Percentiles rank a stretch among this genome's conserved stretches.
phyloP scores from a whole-genome alignment of 1,140 invertebrate genomes.

The Drosophila pandora region DNA sequence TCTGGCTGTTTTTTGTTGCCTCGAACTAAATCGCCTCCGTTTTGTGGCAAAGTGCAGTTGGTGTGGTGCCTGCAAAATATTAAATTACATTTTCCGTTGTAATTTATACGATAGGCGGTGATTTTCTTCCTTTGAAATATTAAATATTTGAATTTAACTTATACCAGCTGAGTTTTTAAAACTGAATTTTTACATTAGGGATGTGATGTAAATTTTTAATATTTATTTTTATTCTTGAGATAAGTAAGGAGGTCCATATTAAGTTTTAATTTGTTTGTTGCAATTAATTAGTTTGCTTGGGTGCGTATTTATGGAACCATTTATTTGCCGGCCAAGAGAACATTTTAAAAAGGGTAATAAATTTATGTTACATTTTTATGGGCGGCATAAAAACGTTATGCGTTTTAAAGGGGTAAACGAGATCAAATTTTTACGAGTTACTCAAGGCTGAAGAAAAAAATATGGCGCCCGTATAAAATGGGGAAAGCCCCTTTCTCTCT shows the following conservation, averaged over 20 bases:
- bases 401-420: slow-evolving; percentile 28
- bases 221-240: neutral
- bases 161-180: neutral
- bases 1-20: slow-evolving; percentile 12
- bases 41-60: slow-evolving; percentile 34
- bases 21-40: slow-evolving; percentile 7
- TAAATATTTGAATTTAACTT: neutral
- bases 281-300: slow-evolving; percentile 30
- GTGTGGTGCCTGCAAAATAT: slow-evolving; percentile 49
- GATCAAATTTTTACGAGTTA: slow-evolving; percentile 51
- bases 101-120: neutral
- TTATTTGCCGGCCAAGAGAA: slow-evolving; percentile 18
- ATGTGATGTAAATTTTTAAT: neutral
- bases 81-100: slow-evolving; percentile 55
- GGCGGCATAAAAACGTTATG: slow-evolving; percentile 28
- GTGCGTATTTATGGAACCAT: slow-evolving; percentile 29
- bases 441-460: slow-evolving; percentile 39
- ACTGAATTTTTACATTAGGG: neutral
- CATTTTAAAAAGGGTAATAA: slow-evolving; percentile 24
- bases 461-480: slow-evolving; percentile 57
- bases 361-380: slow-evolving; percentile 42
- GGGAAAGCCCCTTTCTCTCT: slow-evolving; percentile 25
- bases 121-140: neutral
- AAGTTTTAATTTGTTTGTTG: slow-evolving; percentile 29
- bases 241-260: neutral